These are phyloP conservation scores for Harpagifer antarcticus DNA, from an alignment of 2,797 vertebrate species.

Conservation along the genomic window DNA sequence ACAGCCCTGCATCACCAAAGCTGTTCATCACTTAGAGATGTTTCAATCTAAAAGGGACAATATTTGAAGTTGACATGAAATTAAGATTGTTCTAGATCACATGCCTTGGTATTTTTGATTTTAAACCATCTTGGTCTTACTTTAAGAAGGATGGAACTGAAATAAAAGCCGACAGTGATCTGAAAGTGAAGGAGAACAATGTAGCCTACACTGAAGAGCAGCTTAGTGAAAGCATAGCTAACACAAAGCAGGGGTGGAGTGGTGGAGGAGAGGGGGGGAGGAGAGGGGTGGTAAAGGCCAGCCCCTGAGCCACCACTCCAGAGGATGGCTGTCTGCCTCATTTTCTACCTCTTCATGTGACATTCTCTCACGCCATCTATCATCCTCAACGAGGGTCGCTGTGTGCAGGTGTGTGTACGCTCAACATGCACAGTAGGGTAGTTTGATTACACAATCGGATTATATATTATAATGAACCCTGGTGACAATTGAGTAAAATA, in stretches of 20 bases:
- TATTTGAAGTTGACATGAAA: too few relatives aligned
- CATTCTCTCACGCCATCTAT: slow-evolving; percentile 71
- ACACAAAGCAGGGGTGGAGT: slow-evolving; percentile 30
- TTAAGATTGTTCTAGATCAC: too few relatives aligned
- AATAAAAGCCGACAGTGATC: slow-evolving; percentile 36
- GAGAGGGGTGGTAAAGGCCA: slow-evolving; percentile 60
- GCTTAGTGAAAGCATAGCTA: background rate
- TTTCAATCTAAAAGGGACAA: slow-evolving; percentile 4
- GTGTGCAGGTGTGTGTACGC: slow-evolving; percentile 17
- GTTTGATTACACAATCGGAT: too few relatives aligned
- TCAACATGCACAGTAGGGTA: slow-evolving; percentile 1
- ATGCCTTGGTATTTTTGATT: too few relatives aligned
- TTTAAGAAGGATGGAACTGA: slow-evolving; percentile 9
- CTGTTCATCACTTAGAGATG: slow-evolving; percentile 39
- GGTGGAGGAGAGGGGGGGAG: slow-evolving; percentile 36
- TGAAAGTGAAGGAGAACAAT: slow-evolving; percentile 12
- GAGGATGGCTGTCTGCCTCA: slow-evolving; percentile 69
- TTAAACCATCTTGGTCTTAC: background rate
- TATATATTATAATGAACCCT: too few relatives aligned
- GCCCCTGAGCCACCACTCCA: slow-evolving; percentile 63
- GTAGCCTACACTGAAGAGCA: background rate
- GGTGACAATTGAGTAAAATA: too few relatives aligned
- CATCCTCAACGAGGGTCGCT: slow-evolving; percentile 55
- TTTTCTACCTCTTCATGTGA: slow-evolving; percentile 70
- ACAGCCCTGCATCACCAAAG: slow-evolving; percentile 21